phyloP scores from a whole-genome alignment of 2,888 invertebrate genomes.

The Leucophora obtusa region DNA sequence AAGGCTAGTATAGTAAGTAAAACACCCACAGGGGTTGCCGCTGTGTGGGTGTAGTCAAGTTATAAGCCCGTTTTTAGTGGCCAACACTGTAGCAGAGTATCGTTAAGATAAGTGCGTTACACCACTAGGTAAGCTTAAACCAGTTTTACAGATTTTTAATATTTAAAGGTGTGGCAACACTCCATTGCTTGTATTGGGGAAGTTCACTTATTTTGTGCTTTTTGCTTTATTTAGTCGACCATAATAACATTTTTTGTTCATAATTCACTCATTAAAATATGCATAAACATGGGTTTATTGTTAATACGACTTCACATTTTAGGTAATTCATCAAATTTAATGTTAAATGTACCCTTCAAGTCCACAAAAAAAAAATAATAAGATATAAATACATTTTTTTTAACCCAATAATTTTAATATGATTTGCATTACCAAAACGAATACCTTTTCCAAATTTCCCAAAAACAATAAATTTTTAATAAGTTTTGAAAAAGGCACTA shows the following conservation, averaged over 20 bases:
- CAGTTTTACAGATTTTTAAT: no score
- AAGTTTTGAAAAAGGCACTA: constrained; percentile 28
- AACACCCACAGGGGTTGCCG: no score
- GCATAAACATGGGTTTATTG: constrained; percentile 56
- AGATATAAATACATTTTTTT: constrained; percentile 11
- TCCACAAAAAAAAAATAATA: not conserved
- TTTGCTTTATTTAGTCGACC: no score
- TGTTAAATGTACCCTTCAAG: constrained; percentile 47
- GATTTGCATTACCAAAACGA: constrained; percentile 43
- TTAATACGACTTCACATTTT: constrained; percentile 46
- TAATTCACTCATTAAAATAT: constrained; percentile 14
- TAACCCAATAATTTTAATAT: constrained; percentile 43
- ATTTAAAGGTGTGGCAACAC: no score
- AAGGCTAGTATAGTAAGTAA: no score
- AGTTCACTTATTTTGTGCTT: no score
- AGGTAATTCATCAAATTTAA: constrained; percentile 41
- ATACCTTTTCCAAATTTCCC: constrained; percentile 33
- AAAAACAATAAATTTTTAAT: constrained; percentile 2
- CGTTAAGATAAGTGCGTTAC: no score
- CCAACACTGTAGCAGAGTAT: no score
- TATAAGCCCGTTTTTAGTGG: no score
- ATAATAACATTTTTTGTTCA: not conserved
- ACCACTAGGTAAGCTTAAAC: no score
- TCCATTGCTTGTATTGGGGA: no score
- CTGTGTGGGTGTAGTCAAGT: no score